These are phyloP conservation scores for Pristionchus fissidentatus DNA, from an alignment of 2,888 invertebrate species.

Conservation along the genomic window DNA sequence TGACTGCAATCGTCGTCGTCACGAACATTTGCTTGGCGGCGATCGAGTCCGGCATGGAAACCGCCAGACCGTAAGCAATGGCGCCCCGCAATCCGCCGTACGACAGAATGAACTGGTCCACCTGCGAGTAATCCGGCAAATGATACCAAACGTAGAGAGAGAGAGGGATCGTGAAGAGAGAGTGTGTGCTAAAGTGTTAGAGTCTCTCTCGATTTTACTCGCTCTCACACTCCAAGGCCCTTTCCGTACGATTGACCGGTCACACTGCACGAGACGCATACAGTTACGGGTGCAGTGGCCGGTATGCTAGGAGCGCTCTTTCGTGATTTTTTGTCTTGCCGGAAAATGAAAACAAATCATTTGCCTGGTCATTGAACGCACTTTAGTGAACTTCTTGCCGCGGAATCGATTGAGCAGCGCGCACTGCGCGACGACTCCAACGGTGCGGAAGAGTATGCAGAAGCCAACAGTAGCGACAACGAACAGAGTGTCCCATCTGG, in stretches of 20 bases:
- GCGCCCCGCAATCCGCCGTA: constrained; percentile 96
- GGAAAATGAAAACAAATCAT: no score
- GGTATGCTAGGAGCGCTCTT: no score
- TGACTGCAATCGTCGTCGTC: constrained; percentile 85
- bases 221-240: no score
- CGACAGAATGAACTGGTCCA: constrained; percentile 87
- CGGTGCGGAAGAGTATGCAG: constrained; percentile 89
- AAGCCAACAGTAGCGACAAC: constrained; percentile 90
- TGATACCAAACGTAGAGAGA: not conserved
- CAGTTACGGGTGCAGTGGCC: no score
- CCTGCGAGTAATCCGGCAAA: constrained; percentile 77
- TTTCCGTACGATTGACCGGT: no score
- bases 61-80: constrained; percentile 92
- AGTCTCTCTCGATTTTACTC: no score
- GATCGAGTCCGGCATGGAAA: constrained; percentile 87
- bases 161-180: not conserved
- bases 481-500: constrained; percentile 92
- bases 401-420: constrained; percentile 92
- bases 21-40: constrained; percentile 85
- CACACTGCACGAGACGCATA: not conserved
- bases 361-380: constrained; percentile 83
- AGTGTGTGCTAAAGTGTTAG: not conserved
- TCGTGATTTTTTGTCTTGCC: no score
- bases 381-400: constrained; percentile 69
- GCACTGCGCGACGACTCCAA: constrained; percentile 92